Percentiles rank a stretch among this genome's conserved stretches.
Evolutionary conservation across 2,113 vertebrate species (phyloP).

Genomic region (Cathartes aura): DNA sequence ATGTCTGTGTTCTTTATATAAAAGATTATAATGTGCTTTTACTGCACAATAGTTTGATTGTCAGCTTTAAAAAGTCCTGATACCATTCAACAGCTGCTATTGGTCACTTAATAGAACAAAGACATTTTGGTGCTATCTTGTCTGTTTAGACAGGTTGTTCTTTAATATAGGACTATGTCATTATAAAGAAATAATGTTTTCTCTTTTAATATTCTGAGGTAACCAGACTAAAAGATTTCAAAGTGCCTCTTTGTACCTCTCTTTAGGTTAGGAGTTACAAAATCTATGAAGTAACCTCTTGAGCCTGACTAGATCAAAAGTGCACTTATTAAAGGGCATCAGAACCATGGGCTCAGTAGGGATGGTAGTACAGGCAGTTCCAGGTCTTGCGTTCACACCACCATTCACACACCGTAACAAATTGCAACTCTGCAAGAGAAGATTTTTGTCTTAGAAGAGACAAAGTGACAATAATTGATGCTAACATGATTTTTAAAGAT

Average conservation of each 20-base stretch:
- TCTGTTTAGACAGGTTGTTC: not conserved
- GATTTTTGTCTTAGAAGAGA: not conserved
- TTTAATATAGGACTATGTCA: not conserved
- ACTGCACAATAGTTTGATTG: not conserved
- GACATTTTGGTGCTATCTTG: constrained; percentile 42
- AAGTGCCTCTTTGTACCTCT: not conserved
- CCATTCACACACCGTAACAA: not conserved
- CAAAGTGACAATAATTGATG: not conserved
- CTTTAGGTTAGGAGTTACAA: not conserved
- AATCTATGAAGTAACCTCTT: not conserved
- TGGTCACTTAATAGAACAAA: not conserved
- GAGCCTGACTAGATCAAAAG: not conserved
- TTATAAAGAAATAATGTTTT: not conserved
- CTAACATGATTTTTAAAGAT: not conserved
- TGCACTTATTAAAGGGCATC: not conserved
- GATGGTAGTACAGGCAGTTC: not conserved
- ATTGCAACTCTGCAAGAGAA: not conserved
- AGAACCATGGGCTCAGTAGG: not conserved
- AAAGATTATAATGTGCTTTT: not conserved
- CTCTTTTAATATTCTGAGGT: not conserved
- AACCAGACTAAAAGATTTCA: not conserved
- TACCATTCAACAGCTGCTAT: not conserved
- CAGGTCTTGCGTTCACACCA: not conserved
- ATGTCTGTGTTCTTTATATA: not conserved
- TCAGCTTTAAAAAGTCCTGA: not conserved